Conservation (phyloP, 1,140 invertebrate species). For the Aphaenogaster ashmeadi region DNA sequence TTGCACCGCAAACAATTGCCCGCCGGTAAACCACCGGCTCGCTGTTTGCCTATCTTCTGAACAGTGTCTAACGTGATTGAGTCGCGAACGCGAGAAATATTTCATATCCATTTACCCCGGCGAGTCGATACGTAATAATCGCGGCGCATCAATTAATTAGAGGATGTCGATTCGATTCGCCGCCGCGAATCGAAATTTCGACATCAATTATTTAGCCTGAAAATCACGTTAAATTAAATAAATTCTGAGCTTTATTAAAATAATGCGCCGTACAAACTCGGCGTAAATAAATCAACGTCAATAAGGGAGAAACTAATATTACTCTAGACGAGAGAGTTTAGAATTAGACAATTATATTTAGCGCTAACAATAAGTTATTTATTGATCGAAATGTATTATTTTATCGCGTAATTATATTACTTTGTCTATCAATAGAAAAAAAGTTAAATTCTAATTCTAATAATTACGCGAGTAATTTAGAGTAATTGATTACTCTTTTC, state of each 20-base stretch:
- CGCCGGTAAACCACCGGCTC: conserved; percentile 22
- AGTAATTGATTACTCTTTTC: background rate
- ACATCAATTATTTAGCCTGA: conserved; percentile 21
- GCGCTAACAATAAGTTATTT: too few species aligned
- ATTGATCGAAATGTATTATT: background rate
- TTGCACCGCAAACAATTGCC: conserved; percentile 62
- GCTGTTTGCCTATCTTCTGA: conserved; percentile 58
- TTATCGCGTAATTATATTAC: background rate
- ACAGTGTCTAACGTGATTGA: conserved; percentile 46
- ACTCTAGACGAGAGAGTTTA: background rate
- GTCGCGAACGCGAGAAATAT: conserved; percentile 59
- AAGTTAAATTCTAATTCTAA: conserved; percentile 10
- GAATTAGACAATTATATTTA: background rate
- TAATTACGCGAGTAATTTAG: background rate
- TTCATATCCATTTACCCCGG: conserved; percentile 55
- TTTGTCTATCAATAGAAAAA: background rate
- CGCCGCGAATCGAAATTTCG: conserved; percentile 17
- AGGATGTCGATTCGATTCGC: conserved; percentile 3
- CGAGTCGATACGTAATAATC: conserved; percentile 61
- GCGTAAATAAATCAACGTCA: background rate
- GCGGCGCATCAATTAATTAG: conserved; percentile 56
- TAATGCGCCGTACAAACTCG: background rate
- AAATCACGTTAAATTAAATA: conserved; percentile 40
- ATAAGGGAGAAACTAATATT: background rate
- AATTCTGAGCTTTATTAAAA: conserved; percentile 32